Conservation (phyloP, 2,113 vertebrate genomes). For the Heptranchias perlo region DNA sequence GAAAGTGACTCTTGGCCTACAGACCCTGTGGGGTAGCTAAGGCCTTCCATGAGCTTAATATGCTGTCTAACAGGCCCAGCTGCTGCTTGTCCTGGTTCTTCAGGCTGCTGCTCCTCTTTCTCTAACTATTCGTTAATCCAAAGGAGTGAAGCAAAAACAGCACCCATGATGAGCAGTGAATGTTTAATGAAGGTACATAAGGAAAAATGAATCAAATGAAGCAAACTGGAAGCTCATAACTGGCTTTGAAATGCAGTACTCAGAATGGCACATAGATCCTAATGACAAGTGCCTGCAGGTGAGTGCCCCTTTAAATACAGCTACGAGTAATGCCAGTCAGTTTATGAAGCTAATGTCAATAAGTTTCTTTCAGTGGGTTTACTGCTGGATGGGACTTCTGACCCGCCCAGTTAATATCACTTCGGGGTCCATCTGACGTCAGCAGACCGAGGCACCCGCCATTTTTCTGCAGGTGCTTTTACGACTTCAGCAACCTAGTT, state of each 20-base stretch:
- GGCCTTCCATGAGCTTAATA: neutral
- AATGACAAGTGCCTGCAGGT: too few species aligned
- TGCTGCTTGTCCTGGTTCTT: neutral
- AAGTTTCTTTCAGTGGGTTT: too few species aligned
- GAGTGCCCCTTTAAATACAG: too few species aligned
- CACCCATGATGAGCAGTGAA: neutral
- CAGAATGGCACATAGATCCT: too few species aligned
- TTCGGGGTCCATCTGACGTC: too few species aligned
- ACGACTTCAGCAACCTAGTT: too few species aligned
- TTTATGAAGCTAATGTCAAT: too few species aligned
- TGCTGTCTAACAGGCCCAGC: neutral
- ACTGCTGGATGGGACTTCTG: too few species aligned
- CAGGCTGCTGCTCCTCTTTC: neutral
- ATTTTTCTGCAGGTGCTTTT: neutral
- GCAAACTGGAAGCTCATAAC: neutral
- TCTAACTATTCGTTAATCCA: neutral
- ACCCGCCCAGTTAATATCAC: too few species aligned
- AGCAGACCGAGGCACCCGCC: too few species aligned
- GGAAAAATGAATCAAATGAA: neutral
- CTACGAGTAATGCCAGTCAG: too few species aligned
- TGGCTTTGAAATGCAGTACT: too few species aligned
- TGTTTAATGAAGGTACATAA: neutral
- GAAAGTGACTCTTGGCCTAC: neutral
- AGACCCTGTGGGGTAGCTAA: neutral
- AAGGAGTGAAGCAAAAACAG: neutral